Conservation (phyloP, 2,888 invertebrate species). For the Vesta saturnalis region DNA sequence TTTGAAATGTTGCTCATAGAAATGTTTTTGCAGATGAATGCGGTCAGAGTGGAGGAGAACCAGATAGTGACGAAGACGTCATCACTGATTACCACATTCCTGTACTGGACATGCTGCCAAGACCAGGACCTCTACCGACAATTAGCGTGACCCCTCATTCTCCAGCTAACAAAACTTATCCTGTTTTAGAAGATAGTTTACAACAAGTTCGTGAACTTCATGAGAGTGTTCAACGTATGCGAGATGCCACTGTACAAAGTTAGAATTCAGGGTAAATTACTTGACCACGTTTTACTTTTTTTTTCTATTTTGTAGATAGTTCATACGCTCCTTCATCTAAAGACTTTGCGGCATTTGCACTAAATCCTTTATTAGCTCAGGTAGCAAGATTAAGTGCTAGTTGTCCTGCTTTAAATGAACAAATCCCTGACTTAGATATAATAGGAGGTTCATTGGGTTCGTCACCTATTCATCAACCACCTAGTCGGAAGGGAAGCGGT, state of each 20-base stretch:
- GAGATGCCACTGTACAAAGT: constrained; percentile 68
- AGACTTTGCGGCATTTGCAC: constrained; percentile 56
- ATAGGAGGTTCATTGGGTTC: constrained; percentile 62
- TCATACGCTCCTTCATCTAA: constrained; percentile 48
- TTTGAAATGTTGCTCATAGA: no score
- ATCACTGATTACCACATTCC: constrained; percentile 75
- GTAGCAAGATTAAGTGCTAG: constrained; percentile 74
- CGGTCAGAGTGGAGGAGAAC: constrained; percentile 74
- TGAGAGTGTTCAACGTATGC: constrained; percentile 81
- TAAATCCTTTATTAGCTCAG: constrained; percentile 60
- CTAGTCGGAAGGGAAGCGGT: constrained; percentile 72
- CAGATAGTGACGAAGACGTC: constrained; percentile 83
- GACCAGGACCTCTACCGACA: constrained; percentile 71
- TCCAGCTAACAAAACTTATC: constrained; percentile 78
- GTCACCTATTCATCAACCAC: constrained; percentile 63
- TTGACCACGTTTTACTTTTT: not conserved
- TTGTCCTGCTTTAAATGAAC: constrained; percentile 76
- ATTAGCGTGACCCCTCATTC: constrained; percentile 91
- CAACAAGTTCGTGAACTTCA: constrained; percentile 80
- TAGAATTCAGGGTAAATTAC: not conserved
- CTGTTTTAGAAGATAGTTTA: constrained; percentile 76
- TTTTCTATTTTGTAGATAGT: constrained; percentile 33
- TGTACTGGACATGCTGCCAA: constrained; percentile 49
- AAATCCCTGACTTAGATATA: constrained; percentile 59
- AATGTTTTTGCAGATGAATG: constrained; percentile 70